A percentile compares a stretch with the other conserved stretches of the same genome.
Evolutionary conservation across 1,140 invertebrate genomes (phyloP).

Genomic region (Cyclina sinensis): DNA sequence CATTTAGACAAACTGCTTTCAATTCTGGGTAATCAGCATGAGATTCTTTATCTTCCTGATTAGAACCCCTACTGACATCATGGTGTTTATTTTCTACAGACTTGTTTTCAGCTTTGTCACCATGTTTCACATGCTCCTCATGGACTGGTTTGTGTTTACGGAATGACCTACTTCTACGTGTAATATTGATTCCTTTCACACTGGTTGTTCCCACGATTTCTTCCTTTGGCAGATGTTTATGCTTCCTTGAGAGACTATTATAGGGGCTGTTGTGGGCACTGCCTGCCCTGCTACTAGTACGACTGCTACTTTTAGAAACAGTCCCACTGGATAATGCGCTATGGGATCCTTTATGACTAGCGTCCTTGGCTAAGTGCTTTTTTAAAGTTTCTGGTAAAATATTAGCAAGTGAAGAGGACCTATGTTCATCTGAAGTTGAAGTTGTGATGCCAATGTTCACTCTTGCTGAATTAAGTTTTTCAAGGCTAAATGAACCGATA

Average conservation of each 20-base stretch:
- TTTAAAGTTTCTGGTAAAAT: conserved; percentile 72
- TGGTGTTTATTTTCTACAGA: not conserved
- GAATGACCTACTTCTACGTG: conserved; percentile 79
- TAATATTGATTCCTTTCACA: conserved; percentile 78
- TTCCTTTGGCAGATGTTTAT: conserved; percentile 47
- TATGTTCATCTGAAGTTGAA: conserved; percentile 38
- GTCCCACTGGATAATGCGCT: conserved; percentile 58
- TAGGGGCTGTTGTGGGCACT: conserved; percentile 70
- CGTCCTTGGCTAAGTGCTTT: conserved; percentile 56
- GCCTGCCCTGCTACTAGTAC: conserved; percentile 33
- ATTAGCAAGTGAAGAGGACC: conserved; percentile 73
- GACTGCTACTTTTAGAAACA: conserved; percentile 49
- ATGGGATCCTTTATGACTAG: conserved; percentile 58
- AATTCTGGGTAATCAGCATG: not conserved
- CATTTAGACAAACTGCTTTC: not conserved
- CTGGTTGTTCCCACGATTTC: conserved; percentile 66
- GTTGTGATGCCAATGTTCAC: conserved; percentile 60
- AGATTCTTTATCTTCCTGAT: not conserved
- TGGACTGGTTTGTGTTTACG: conserved; percentile 70
- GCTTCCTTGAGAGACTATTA: conserved; percentile 71
- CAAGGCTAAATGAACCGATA: conserved; percentile 78
- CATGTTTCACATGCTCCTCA: not conserved
- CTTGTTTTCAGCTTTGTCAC: not conserved
- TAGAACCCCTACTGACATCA: not conserved
- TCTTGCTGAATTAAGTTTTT: conserved; percentile 73